Evolutionary conservation across 2,888 invertebrate species (phyloP).

Genomic region (Dryomyza anilis): DNA sequence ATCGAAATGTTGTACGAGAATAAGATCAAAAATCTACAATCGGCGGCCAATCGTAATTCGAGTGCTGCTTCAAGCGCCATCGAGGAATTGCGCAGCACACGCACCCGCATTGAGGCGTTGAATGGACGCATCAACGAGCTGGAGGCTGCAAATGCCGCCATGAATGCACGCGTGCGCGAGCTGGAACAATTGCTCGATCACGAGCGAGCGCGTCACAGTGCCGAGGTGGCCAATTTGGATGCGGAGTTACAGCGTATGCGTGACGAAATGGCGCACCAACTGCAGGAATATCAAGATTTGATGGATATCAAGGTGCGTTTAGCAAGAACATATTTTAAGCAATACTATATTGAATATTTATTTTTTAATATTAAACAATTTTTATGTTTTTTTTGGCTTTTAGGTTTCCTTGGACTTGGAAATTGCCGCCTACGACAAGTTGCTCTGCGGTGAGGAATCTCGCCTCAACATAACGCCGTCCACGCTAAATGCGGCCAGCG

Average conservation of each 20-base stretch:
- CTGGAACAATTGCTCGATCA: constrained; percentile 81
- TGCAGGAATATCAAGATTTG: constrained; percentile 94
- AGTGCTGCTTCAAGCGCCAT: constrained; percentile 74
- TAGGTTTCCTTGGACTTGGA: constrained; percentile 78
- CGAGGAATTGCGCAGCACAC: constrained; percentile 79
- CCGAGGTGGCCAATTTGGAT: constrained; percentile 76
- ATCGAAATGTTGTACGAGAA: constrained; percentile 71
- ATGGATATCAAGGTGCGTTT: constrained; percentile 98
- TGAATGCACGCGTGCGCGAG: constrained; percentile 74
- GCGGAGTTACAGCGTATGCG: constrained; percentile 77
- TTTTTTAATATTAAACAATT: constrained; percentile 5
- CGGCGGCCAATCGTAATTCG: constrained; percentile 73
- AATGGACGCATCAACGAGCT: constrained; percentile 75
- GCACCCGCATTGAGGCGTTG: constrained; percentile 78
- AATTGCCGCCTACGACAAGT: constrained; percentile 87
- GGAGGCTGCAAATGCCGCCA: constrained; percentile 71
- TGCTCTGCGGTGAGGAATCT: constrained; percentile 82
- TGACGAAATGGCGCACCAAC: constrained; percentile 83
- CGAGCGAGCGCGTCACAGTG: constrained; percentile 79
- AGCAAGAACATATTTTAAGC: no score
- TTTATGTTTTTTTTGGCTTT: no score
- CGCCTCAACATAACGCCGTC: constrained; percentile 59
- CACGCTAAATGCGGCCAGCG: constrained; percentile 45
- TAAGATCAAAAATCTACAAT: constrained; percentile 77
- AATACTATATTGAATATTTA: not conserved